These are phyloP conservation scores for Bos javanicus DNA, from an alignment of 2,113 vertebrate genomes.

Conservation along the genomic window DNA sequence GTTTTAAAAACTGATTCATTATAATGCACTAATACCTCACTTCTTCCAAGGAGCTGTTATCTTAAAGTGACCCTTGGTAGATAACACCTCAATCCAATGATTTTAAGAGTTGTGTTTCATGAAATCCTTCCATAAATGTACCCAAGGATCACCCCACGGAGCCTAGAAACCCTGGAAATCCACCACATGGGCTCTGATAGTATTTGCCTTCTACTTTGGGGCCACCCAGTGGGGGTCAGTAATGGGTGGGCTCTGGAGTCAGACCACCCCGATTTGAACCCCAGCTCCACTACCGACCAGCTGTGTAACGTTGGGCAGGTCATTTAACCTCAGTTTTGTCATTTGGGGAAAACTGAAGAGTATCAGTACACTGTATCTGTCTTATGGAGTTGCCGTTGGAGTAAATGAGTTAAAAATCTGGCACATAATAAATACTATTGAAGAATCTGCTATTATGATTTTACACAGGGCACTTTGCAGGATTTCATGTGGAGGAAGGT, in stretches of 20 bases:
- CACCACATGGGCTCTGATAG: neutral
- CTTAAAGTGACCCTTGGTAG: neutral
- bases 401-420: neutral
- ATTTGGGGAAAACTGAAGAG: neutral
- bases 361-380: neutral
- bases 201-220: neutral
- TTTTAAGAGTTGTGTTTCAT: neutral
- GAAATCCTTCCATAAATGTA: neutral
- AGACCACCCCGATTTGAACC: neutral
- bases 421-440: neutral
- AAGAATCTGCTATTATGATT: neutral
- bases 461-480: neutral
- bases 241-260: neutral
- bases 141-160: neutral
- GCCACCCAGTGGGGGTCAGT: neutral
- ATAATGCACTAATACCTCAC: neutral
- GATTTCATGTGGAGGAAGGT: neutral
- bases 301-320: neutral
- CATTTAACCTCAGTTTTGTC: neutral
- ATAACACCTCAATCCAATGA: neutral
- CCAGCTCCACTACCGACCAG: neutral
- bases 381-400: neutral
- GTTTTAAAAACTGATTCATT: neutral
- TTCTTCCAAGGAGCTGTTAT: neutral
- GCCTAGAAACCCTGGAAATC: neutral